These are phyloP conservation scores for Phymatocera aterrima DNA, from an alignment of 2,888 invertebrate genomes.

Conservation along the genomic window DNA sequence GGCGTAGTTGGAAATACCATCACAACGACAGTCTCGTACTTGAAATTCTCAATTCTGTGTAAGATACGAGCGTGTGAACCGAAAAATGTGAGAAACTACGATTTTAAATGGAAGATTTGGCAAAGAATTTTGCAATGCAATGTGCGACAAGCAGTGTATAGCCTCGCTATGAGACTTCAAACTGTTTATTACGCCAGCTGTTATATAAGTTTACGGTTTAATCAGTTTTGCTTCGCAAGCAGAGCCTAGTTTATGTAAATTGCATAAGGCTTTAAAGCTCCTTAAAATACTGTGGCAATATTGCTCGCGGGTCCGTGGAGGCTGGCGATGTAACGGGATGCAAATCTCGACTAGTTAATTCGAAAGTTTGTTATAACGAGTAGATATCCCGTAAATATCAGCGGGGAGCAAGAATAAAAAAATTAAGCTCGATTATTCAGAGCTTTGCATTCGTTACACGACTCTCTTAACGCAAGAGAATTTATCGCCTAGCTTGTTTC, in stretches of 20 bases:
- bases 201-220: slow-evolving; percentile 54
- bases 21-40: neutral
- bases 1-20: slow-evolving; percentile 4
- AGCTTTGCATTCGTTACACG: slow-evolving; percentile 29
- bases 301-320: slow-evolving; percentile 43
- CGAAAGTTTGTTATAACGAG: slow-evolving; percentile 63
- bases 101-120: neutral
- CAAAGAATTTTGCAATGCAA: neutral
- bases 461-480: neutral
- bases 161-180: neutral
- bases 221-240: slow-evolving; percentile 52
- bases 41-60: neutral
- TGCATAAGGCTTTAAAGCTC: slow-evolving; percentile 55
- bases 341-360: slow-evolving; percentile 63
- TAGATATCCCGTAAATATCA: slow-evolving; percentile 30
- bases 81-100: slow-evolving; percentile 8
- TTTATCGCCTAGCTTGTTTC: neutral
- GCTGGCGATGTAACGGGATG: slow-evolving; percentile 59
- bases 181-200: slow-evolving; percentile 33
- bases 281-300: slow-evolving; percentile 56
- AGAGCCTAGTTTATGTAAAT: slow-evolving; percentile 61
- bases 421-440: slow-evolving; percentile 25
- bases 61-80: neutral
- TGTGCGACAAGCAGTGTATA: slow-evolving; percentile 48
- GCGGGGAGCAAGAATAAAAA: neutral